Percentiles rank a stretch among this genome's conserved stretches.
These are phyloP conservation scores for Coboldia fuscipes DNA, from an alignment of 1,140 invertebrate species.

Conservation along the genomic window DNA sequence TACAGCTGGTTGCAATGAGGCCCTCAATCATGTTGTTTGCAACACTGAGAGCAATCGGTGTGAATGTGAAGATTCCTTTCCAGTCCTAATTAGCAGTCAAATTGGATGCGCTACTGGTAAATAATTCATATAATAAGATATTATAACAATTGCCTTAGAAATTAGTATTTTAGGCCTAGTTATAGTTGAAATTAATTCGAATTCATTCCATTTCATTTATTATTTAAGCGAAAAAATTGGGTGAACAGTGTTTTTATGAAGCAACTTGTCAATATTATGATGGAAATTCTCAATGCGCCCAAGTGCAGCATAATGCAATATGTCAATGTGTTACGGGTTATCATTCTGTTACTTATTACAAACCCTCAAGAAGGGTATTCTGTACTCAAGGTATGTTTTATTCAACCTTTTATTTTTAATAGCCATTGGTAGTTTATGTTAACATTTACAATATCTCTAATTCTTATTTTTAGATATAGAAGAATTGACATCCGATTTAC, in stretches of 20 bases:
- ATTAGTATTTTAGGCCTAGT: neutral
- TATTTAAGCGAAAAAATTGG: conserved; percentile 63
- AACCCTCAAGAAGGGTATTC: conserved; percentile 47
- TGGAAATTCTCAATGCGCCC: conserved; percentile 54
- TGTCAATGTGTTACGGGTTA: conserved; percentile 61
- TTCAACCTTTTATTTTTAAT: neutral
- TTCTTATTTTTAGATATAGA: conserved; percentile 44
- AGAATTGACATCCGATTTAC: conserved; percentile 57
- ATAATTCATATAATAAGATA: neutral
- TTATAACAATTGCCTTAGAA: neutral
- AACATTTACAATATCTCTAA: neutral
- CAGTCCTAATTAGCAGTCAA: conserved; percentile 44
- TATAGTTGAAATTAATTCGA: neutral
- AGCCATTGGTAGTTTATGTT: neutral
- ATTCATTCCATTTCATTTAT: conserved; percentile 14
- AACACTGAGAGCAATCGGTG: conserved; percentile 41
- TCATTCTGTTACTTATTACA: conserved; percentile 48
- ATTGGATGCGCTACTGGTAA: conserved; percentile 62
- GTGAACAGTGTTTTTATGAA: conserved; percentile 65
- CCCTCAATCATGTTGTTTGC: conserved; percentile 51
- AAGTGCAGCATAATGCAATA: conserved; percentile 63
- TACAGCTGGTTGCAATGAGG: conserved; percentile 43
- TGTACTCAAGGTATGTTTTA: conserved; percentile 50
- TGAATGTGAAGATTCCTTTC: conserved; percentile 54
- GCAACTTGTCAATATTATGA: conserved; percentile 54